Conservation (phyloP, 64 coral and sea anemone species). For the Montipora foliosa region DNA sequence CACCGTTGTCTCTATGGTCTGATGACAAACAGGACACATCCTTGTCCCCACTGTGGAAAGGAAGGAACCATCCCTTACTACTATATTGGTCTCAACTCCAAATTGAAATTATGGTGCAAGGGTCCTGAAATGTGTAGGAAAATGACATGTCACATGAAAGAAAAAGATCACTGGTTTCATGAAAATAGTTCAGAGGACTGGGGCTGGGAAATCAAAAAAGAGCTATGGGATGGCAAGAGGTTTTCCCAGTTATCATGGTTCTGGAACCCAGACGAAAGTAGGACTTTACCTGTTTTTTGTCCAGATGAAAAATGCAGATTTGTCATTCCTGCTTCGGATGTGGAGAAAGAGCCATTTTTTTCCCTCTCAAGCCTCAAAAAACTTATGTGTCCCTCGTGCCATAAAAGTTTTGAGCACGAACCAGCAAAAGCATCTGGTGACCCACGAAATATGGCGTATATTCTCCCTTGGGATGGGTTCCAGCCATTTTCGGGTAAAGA, state of each 20-base stretch:
- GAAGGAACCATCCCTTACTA: slow-evolving; percentile 41
- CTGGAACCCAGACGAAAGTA: slow-evolving; percentile 38
- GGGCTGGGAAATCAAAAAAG: slow-evolving; percentile 40
- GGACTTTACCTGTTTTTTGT: slow-evolving; percentile 21
- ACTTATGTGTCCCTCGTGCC: slow-evolving; percentile 27
- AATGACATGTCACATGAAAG: slow-evolving; percentile 16
- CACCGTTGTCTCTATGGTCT: not conserved
- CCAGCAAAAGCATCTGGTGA: slow-evolving; percentile 17
- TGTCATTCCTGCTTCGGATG: slow-evolving; percentile 5
- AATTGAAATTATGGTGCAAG: slow-evolving; percentile 37
- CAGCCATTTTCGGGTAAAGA: not conserved
- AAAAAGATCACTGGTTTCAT: slow-evolving; percentile 62
- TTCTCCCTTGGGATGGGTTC: not conserved
- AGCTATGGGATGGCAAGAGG: slow-evolving; percentile 52
- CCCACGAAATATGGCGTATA: slow-evolving; percentile 55
- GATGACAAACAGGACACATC: not conserved
- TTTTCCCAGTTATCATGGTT: slow-evolving; percentile 54
- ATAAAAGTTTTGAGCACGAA: not conserved
- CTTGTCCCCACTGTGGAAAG: slow-evolving; percentile 25
- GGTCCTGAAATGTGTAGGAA: slow-evolving; percentile 31
- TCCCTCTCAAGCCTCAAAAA: not conserved
- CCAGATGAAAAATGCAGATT: slow-evolving; percentile 5
- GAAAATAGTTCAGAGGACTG: not conserved
- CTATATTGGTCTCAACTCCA: slow-evolving; percentile 18
- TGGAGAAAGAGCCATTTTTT: not conserved